Evolutionary conservation across 2,888 invertebrate species (phyloP).

Genomic region (Pammene fasciana): DNA sequence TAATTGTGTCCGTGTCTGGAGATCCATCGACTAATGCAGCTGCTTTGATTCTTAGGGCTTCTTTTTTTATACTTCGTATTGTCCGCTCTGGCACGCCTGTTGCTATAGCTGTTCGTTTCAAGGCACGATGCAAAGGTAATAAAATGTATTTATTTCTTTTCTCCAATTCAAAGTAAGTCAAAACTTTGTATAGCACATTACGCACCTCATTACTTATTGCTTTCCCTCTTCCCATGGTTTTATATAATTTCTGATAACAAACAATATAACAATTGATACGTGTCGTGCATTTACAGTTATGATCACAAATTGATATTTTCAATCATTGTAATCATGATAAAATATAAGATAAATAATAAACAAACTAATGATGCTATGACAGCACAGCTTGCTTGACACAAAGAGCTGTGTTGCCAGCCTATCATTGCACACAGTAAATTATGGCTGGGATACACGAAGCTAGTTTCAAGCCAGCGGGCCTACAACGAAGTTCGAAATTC

Average conservation of each 20-base stretch:
- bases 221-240: conserved; percentile 23
- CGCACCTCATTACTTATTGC: conserved; percentile 26
- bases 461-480: no score
- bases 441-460: no score
- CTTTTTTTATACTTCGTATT: conserved; percentile 28
- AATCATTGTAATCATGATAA: neutral
- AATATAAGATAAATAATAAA: conserved; percentile 12
- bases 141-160: conserved; percentile 28
- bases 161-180: conserved; percentile 31
- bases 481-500: no score
- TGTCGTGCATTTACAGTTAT: neutral
- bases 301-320: neutral
- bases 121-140: conserved; percentile 23
- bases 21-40: conserved; percentile 23
- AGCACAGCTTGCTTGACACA: neutral
- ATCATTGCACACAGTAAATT: no score
- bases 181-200: conserved; percentile 30
- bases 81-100: conserved; percentile 27
- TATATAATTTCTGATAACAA: neutral
- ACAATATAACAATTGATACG: neutral
- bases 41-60: conserved; percentile 23
- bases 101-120: conserved; percentile 27
- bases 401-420: neutral
- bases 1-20: conserved; percentile 11
- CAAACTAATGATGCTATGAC: conserved; percentile 6